These are phyloP conservation scores for Nesogale talazaci DNA, from an alignment of 2,113 vertebrate species.

Conservation along the genomic window DNA sequence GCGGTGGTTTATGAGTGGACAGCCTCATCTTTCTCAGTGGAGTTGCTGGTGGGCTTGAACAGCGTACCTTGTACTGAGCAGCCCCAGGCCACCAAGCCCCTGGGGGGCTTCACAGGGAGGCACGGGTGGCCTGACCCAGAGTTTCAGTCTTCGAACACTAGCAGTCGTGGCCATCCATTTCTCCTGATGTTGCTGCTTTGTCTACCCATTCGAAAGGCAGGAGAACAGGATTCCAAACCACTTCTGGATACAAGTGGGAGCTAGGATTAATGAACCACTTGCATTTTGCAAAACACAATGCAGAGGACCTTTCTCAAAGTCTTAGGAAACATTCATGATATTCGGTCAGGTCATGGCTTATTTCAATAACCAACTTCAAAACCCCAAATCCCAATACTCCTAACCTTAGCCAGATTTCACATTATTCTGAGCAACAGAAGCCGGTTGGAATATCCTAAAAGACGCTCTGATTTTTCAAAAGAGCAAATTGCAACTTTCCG, in stretches of 20 bases:
- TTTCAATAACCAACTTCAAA: constrained; percentile 77
- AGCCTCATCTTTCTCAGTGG: no score
- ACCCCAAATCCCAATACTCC: constrained; percentile 68
- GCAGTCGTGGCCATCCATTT: not conserved
- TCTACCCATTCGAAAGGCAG: not conserved
- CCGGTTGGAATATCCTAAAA: constrained; percentile 70
- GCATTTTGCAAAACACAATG: constrained; percentile 32
- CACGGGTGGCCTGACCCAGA: not conserved
- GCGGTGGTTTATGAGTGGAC: no score
- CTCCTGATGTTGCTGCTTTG: not conserved
- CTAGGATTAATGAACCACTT: constrained; percentile 56
- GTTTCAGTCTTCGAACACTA: not conserved
- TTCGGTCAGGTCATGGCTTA: constrained; percentile 74
- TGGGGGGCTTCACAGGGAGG: not conserved
- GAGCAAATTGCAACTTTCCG: constrained; percentile 79
- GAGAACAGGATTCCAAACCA: constrained; percentile 16
- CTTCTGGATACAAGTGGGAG: constrained; percentile 33
- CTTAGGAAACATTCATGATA: constrained; percentile 66
- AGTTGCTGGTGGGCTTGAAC: no score
- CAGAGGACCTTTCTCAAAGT: constrained; percentile 73
- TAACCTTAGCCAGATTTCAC: constrained; percentile 78
- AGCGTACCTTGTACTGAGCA: no score
- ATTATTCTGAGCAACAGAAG: constrained; percentile 67
- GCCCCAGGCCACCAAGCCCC: not conserved
- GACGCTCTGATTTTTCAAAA: constrained; percentile 70